These are phyloP conservation scores for Porites cylindrica DNA, from an alignment of 92 coral and sea anemone species.

Conservation along the genomic window DNA sequence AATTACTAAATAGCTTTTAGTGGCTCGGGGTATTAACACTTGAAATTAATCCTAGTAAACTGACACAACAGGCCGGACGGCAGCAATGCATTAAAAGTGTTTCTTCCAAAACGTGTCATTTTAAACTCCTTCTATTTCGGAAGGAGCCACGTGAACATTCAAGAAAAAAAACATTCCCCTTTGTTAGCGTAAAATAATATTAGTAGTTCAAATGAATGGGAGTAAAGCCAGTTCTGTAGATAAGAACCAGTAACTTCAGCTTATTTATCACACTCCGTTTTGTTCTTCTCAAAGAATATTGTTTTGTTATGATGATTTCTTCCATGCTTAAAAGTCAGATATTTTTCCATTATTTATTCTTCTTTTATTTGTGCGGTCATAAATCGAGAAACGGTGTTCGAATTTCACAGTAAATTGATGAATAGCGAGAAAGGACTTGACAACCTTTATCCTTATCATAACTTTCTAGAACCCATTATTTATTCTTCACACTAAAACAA, in stretches of 20 bases:
- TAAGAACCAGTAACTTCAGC: too few species aligned
- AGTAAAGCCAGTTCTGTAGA: too few species aligned
- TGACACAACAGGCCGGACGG: background rate
- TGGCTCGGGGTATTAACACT: background rate
- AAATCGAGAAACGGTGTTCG: background rate
- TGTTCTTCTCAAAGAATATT: too few species aligned
- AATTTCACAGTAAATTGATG: background rate
- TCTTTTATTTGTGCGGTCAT: background rate
- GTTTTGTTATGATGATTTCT: too few species aligned
- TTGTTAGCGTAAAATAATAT: background rate
- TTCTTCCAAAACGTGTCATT: background rate
- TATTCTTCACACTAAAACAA: background rate
- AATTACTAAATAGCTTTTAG: too few species aligned
- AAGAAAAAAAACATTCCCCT: background rate
- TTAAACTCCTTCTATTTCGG: background rate
- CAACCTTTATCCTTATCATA: background rate
- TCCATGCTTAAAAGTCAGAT: too few species aligned
- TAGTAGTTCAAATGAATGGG: too few species aligned
- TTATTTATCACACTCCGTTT: too few species aligned
- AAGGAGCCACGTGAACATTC: background rate
- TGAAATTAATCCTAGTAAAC: background rate
- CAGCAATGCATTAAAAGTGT: background rate
- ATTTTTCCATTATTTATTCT: background rate
- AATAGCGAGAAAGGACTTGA: background rate
- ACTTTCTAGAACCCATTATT: background rate